Conservation (phyloP, 2,888 invertebrate species). For the Syritta pipiens region DNA sequence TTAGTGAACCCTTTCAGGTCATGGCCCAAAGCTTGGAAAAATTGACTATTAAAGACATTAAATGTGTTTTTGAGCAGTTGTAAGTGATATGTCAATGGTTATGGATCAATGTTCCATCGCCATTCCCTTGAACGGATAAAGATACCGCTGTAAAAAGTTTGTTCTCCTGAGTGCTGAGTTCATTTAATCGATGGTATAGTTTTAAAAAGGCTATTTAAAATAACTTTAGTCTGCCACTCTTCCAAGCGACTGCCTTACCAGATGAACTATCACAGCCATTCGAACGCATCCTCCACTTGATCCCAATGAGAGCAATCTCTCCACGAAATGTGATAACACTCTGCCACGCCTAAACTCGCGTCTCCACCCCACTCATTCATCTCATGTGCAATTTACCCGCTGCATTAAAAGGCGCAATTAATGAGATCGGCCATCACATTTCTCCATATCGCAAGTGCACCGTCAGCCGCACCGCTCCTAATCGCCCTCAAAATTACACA, state of each 20-base stretch:
- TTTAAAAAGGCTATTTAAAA: too few relatives aligned
- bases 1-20: too few relatives aligned
- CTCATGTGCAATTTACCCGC: slow-evolving; percentile 12
- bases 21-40: too few relatives aligned
- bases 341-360: slow-evolving; percentile 44
- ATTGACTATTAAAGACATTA: too few relatives aligned
- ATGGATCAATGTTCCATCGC: too few relatives aligned
- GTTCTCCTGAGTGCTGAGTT: too few relatives aligned
- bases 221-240: too few relatives aligned
- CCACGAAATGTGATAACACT: slow-evolving; percentile 48
- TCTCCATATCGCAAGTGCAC: slow-evolving; percentile 10
- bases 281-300: slow-evolving; percentile 51
- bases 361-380: slow-evolving; percentile 18
- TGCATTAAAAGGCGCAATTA: slow-evolving; percentile 32
- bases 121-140: too few relatives aligned
- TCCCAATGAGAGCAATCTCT: background rate
- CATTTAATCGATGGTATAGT: too few relatives aligned
- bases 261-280: slow-evolving; percentile 70
- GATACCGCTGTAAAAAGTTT: too few relatives aligned
- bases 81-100: too few relatives aligned
- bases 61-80: too few relatives aligned
- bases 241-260: slow-evolving; percentile 48
- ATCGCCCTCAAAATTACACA: slow-evolving; percentile 64
- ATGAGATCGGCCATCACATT: slow-evolving; percentile 39
- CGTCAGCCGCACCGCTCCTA: slow-evolving; percentile 14